Evolutionary conservation across 2,797 vertebrate species (phyloP), one percentile per base, ranked within the genome.

Genomic region (Coilia nasus): DNA sequence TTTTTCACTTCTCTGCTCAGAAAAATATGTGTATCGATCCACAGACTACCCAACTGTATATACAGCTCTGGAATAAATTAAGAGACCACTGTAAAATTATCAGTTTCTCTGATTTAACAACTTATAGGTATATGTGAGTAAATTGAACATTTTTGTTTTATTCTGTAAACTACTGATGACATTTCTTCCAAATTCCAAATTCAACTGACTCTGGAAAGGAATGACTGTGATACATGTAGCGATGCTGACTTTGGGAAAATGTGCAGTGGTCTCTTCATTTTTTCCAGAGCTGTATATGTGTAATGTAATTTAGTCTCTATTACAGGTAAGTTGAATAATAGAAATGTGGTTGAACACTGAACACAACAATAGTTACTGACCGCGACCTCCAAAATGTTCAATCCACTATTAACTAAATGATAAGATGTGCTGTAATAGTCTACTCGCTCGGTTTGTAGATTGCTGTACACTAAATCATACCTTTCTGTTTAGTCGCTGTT

Each of bases 401-500:
- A 35, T 41, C 28, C 67, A 35, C 46, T 47, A 10, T 17, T 35
- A 75, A 1, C 28, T 14, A 75, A 75, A 75, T 67, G 23, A 75
- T 41, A 75, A 35, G 31, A 41, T 41, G 56, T 57, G 23, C 5
- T 41, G 67, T 35, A 75, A 75, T 21, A 75, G 31, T 6, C 31
- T 67, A 25, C 25, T 28, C 6, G 11, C 25, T 67, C n/a, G 25
- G 0, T 75, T 75, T 75, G 17, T 0, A 15, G 14, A 75, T 31
- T 12, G 17, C 31, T 17, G 31, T 75, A 41, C 14, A 75, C 3
- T 75, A 35, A 41, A 41, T 10, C 31, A 1, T 96, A 99, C 98
- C 97, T 99, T 99, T 95, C 98, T 97, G 25, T 98, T 99, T 89
- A 99, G 92, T 86, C 98, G 94, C 91, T 99, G 98, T 92, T 99